Evolutionary conservation across 2,888 invertebrate species (phyloP).

Genomic region (Drosophila bunnanda): DNA sequence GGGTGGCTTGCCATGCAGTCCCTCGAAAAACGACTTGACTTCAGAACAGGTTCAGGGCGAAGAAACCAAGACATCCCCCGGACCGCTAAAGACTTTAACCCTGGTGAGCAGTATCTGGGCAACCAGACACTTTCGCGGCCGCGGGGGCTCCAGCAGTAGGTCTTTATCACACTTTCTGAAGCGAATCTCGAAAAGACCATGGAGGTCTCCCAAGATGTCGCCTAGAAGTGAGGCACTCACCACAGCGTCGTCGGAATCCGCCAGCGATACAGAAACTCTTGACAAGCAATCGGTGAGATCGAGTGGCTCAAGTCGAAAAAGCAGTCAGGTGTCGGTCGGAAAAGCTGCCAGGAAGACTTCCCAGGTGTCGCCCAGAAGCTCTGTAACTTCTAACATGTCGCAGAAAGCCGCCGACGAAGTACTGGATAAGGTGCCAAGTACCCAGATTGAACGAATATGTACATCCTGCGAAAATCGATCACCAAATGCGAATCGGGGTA

Average conservation of each 20-base stretch:
- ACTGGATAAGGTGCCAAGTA: background rate
- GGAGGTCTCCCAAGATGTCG: slow-evolving; percentile 4
- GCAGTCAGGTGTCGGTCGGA: background rate
- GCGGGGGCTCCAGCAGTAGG: background rate
- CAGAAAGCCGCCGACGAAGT: background rate
- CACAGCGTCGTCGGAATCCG: background rate
- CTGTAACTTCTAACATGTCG: slow-evolving; percentile 2
- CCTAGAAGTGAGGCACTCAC: background rate
- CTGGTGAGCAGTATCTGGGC: background rate
- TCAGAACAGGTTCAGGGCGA: background rate
- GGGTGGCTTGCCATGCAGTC: background rate
- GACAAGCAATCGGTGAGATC: background rate
- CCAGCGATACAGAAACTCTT: background rate
- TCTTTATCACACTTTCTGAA: background rate
- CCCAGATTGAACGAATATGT: background rate
- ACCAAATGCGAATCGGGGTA: background rate
- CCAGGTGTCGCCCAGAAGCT: background rate
- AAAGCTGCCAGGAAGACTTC: background rate
- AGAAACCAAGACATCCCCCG: background rate
- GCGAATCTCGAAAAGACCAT: background rate
- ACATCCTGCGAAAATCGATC: background rate
- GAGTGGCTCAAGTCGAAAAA: background rate
- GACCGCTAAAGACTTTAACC: background rate
- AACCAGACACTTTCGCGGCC: background rate
- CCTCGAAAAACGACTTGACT: background rate